Evolutionary conservation across 2,113 vertebrate genomes (phyloP), one percentile per base, ranked within the genome.

Genomic region (Petrocephalus zakoni): DNA sequence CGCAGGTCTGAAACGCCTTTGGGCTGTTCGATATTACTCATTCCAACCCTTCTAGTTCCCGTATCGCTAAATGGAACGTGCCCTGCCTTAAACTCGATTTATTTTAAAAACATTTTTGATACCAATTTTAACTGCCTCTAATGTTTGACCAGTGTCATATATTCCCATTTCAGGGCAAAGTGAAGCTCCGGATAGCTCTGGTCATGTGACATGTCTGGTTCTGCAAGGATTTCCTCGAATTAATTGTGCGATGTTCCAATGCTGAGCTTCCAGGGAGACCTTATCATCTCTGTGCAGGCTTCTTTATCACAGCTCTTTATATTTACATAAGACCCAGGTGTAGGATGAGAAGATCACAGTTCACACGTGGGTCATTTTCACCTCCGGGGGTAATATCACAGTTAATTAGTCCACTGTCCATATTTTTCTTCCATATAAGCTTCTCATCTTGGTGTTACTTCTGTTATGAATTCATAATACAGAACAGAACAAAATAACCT

Each of bases 381-480:
- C 49, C 87, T 53, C 68, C 7, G 4, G 64, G 49, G 61, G 64
- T 61, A 46, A 55, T 64, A 29, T 46, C 37, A 47, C 84, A 52
- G 55, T 58, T 51, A 56, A 55, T 87, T 37, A 68, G 72, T 78
- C 72, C 17, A 42, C 72, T 78, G 34, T 78, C 72, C 72, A 42
- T 78, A 78, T 78, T 78, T 78, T 19, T 75, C 29, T 78, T 78
- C 72, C 34, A 78, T 42, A 78, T 78, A 37, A 78, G 72, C 29
- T 78, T 78, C 29, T 42, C 72, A 78, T 42, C 17, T 78, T 78
- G 13, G 34, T 37, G 72, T 42, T 78, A 42, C 72, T 78, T 78
- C 2, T 78, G 34, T 78, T 78, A 78, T 78, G 72, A 78, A 78
- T 78, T 78, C n/a, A 68, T 29, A 68, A 68, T 78, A 78, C 72